Conservation (phyloP, 1,140 invertebrate genomes). For the Diorhabda sublineata region DNA sequence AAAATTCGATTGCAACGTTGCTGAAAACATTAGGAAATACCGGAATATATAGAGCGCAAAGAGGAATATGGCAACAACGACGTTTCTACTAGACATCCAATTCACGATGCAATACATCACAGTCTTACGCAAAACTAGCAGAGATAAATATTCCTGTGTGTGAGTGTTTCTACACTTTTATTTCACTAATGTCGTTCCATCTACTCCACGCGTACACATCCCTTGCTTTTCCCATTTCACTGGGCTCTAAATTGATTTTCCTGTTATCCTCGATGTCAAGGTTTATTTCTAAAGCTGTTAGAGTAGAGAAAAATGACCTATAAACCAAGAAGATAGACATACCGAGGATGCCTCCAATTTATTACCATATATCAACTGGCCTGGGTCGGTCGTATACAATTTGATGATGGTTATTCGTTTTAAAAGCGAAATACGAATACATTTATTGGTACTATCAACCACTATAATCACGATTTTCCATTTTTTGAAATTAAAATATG, state of each 20-base stretch:
- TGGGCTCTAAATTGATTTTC: background rate
- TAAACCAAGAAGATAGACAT: background rate
- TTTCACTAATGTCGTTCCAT: background rate
- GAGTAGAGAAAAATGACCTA: background rate
- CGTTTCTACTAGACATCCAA: conserved; percentile 26
- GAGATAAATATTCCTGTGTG: conserved; percentile 26
- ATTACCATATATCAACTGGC: background rate
- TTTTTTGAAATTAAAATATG: too few relatives aligned
- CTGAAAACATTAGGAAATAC: too few relatives aligned
- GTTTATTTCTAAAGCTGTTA: conserved; percentile 2
- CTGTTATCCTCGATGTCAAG: background rate
- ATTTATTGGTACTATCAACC: too few relatives aligned
- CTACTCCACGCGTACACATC: background rate
- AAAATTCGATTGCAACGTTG: too few relatives aligned
- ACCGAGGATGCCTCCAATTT: background rate
- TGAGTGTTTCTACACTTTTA: conserved; percentile 14
- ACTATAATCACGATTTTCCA: too few relatives aligned
- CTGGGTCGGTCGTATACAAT: background rate
- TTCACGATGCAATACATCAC: conserved; percentile 29
- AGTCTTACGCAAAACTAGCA: conserved; percentile 27
- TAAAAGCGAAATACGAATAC: too few relatives aligned
- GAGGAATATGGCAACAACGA: conserved; percentile 24
- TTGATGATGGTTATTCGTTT: background rate
- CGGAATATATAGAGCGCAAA: background rate
- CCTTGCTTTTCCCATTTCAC: background rate